Evolutionary conservation across 2,113 vertebrate genomes (phyloP).

Genomic region (Prochilodus magdalenae): DNA sequence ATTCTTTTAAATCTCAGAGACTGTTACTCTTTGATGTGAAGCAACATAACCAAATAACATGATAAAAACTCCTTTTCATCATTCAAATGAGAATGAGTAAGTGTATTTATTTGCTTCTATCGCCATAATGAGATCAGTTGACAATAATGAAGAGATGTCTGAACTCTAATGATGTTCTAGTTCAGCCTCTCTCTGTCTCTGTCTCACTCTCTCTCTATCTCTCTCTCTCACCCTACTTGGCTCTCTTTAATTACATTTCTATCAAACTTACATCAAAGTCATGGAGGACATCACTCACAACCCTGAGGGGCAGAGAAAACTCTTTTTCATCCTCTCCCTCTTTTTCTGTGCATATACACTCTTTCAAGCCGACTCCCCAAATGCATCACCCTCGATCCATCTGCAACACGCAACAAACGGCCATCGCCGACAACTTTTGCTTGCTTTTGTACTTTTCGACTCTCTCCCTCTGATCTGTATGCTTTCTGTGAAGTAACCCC

Average conservation of each 20-base stretch:
- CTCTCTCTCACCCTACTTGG: background rate
- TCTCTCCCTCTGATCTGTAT: constrained; percentile 37
- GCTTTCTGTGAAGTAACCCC: constrained; percentile 46
- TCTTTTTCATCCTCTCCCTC: constrained; percentile 18
- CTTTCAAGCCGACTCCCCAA: constrained; percentile 39
- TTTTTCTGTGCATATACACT: background rate
- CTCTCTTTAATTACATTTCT: constrained; percentile 48
- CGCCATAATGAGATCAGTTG: constrained; percentile 33
- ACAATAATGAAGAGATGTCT: constrained; percentile 33
- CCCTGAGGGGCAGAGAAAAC: constrained; percentile 32
- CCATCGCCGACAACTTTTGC: constrained; percentile 22
- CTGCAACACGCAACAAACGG: constrained; percentile 37
- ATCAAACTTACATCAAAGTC: constrained; percentile 61
- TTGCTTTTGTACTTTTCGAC: constrained; percentile 39
- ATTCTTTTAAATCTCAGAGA: background rate
- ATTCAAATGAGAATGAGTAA: constrained; percentile 37
- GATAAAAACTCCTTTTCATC: constrained; percentile 34
- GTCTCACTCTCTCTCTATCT: constrained; percentile 19
- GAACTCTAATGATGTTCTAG: constrained; percentile 31
- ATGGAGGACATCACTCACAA: constrained; percentile 44
- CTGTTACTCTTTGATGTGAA: constrained; percentile 30
- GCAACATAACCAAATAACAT: constrained; percentile 26
- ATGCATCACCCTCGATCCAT: constrained; percentile 31
- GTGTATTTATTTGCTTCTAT: constrained; percentile 15
- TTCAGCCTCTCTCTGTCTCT: constrained; percentile 20